phyloP scores from a whole-genome alignment of 2,113 vertebrate species.

The Pelodiscus sinensis region DNA sequence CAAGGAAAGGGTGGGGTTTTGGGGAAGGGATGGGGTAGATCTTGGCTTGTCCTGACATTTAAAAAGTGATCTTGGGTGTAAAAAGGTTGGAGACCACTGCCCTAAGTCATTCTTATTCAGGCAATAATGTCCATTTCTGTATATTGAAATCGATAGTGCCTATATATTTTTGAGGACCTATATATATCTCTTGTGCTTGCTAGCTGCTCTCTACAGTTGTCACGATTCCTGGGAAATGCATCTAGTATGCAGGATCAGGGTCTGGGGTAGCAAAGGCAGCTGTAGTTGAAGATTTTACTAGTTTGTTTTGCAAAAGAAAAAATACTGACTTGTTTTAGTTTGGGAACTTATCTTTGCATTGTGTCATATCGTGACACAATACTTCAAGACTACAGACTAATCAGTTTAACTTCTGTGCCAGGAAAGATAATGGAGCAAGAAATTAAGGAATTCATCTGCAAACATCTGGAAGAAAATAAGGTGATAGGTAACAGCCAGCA shows the following conservation, averaged over 20 bases:
- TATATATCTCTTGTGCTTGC: slow-evolving; percentile 4
- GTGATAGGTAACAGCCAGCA: too few species aligned
- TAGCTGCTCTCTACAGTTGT: slow-evolving; percentile 17
- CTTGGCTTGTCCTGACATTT: too few species aligned
- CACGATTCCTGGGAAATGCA: neutral
- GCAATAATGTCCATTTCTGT: slow-evolving; percentile 30
- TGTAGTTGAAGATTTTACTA: neutral
- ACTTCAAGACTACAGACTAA: too few species aligned
- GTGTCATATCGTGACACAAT: neutral
- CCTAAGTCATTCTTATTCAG: neutral
- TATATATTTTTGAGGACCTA: neutral
- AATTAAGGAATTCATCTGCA: too few species aligned
- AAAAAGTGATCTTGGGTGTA: too few species aligned
- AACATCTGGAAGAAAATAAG: too few species aligned
- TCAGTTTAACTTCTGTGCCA: too few species aligned
- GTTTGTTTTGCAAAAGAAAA: neutral
- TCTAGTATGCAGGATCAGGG: neutral
- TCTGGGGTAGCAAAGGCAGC: neutral
- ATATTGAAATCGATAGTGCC: neutral
- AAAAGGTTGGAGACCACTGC: too few species aligned
- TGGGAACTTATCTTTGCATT: neutral
- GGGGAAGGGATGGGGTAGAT: too few species aligned
- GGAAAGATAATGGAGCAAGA: too few species aligned
- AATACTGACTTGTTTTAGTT: neutral
- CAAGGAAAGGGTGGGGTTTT: too few species aligned